Conservation (phyloP, 53 echinoderm and acorn worm genomes). For the Paracentrotus lividus region DNA sequence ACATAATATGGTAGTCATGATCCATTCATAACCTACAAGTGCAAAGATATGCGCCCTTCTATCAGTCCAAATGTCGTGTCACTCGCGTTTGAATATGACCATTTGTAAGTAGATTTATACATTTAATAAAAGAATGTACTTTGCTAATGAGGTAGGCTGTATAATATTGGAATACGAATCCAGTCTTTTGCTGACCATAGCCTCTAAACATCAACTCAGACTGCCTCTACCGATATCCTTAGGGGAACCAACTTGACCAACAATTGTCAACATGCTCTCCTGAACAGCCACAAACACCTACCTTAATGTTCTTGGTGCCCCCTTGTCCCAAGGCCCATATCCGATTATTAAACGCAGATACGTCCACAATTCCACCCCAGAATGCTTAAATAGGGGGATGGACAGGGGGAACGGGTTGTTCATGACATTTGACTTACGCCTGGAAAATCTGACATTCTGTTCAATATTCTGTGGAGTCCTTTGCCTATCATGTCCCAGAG, state of each 20-base stretch:
- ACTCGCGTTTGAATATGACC: no score
- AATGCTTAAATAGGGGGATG: not conserved
- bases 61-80: no score
- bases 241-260: not conserved
- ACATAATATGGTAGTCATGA: no score
- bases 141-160: not conserved
- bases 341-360: slow-evolving; percentile 46
- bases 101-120: no score
- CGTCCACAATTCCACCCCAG: slow-evolving; percentile 34
- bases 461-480: slow-evolving; percentile 51
- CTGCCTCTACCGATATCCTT: not conserved
- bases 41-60: no score
- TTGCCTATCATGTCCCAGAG: slow-evolving; percentile 13
- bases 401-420: not conserved
- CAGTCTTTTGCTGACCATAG: not conserved
- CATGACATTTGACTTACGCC: not conserved
- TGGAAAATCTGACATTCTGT: not conserved
- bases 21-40: no score
- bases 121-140: no score
- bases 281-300: not conserved
- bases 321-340: slow-evolving; percentile 21
- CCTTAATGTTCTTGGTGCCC: not conserved
- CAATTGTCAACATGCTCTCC: not conserved
- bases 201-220: not conserved
- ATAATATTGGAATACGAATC: not conserved